Evolutionary conservation across 1,140 invertebrate species (phyloP), one percentile per base, ranked within the genome.

Genomic region (Capitella teleta): DNA sequence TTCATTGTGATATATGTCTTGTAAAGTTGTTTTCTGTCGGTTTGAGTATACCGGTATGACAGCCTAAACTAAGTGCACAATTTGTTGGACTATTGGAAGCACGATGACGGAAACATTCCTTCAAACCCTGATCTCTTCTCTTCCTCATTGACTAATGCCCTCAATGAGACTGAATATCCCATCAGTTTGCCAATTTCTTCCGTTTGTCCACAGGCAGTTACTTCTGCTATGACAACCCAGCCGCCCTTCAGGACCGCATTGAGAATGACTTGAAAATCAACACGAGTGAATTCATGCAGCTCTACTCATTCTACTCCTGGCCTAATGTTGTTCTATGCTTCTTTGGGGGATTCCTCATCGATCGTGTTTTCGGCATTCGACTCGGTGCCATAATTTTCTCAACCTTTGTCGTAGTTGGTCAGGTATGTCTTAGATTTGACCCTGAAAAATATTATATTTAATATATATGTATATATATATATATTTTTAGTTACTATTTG

Each of bases 151-250:
- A 16, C 12, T 47, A 10, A 8, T 16, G 34, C 12, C 5, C 40
- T 23, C 5, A 19, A 4, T 19, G 28, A 12, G 14, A 47, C n/a
- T 4, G 28, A 28, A 18, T 42, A 4, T 47, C 5, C 26, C 5
- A 5, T 46, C 25, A 26, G 44, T 36, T 46, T 28, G 14, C 25
- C 25, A 16, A 28, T n/a, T 36, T 32, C 30, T 32, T 32, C 8
- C n/a, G 8, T 32, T 21, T 68, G 45, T 16, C 78, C 78, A 52
- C 71, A 93, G 89, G 89, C 57, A 92, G 89, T n/a, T 96, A 94
- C 68, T 98, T 96, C 67, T 97, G 93, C 67, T 98, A 94, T 77
- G 94, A 98, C 67, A 94, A 89, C 72, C 93, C 94, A 30, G 87
- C 81, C 46, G 89, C 93, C 8, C 65, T 98, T 28, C 86, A 92